A percentile compares a stretch with the other conserved stretches of the same genome.
Conservation (phyloP, 1,140 invertebrate species). For the Trichonephila clavipes region DNA sequence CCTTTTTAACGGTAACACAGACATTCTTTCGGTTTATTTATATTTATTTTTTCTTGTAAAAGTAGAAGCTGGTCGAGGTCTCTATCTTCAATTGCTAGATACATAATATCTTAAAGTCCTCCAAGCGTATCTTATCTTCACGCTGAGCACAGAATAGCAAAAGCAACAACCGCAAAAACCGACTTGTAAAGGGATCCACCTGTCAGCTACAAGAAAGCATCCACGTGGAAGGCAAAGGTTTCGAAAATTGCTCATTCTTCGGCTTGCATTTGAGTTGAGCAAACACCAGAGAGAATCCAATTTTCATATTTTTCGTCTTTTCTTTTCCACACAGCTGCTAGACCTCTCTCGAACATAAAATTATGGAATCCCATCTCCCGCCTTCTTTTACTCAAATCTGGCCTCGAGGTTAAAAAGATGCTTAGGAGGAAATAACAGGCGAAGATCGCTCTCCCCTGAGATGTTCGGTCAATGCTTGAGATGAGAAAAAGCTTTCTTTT, state of each 20-base stretch:
- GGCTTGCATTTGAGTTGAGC: not conserved
- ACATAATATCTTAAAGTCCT: no score
- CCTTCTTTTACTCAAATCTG: not conserved
- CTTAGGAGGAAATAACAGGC: constrained; percentile 24
- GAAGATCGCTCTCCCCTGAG: not conserved
- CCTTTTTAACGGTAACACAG: no score
- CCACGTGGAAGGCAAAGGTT: constrained; percentile 14
- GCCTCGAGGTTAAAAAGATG: constrained; percentile 36
- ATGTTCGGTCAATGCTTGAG: constrained; percentile 12
- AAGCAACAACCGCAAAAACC: not conserved
- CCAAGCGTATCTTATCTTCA: no score
- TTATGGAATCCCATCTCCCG: constrained; percentile 12
- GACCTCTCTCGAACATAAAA: constrained; percentile 11
- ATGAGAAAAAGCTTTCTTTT: not conserved
- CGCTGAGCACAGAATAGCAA: no score
- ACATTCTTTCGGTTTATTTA: no score
- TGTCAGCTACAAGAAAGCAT: constrained; percentile 5
- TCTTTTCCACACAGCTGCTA: constrained; percentile 24
- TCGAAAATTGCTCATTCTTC: constrained; percentile 7
- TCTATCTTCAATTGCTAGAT: no score
- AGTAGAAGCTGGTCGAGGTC: no score
- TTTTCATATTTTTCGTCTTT: not conserved
- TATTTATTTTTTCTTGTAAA: no score
- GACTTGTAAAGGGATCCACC: not conserved
- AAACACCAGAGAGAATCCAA: not conserved